Evolutionary conservation across 2,888 invertebrate species (phyloP).

Genomic region (Aleiodes leptofemur): DNA sequence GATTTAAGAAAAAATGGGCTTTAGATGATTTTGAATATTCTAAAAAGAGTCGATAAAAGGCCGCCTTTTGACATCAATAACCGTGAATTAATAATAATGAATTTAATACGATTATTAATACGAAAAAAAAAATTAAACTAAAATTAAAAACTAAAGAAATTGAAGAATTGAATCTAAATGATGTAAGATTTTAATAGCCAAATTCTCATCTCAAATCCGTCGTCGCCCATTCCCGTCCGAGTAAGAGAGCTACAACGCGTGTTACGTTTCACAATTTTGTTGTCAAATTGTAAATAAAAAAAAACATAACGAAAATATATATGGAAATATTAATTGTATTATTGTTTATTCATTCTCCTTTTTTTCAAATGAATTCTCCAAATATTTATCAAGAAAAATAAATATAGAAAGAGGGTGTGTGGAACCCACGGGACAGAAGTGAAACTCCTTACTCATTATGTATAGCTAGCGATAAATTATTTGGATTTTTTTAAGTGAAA

Average conservation of each 20-base stretch:
- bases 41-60: slow-evolving; percentile 57
- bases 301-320: slow-evolving; percentile 69
- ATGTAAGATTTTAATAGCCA: slow-evolving; percentile 62
- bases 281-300: slow-evolving; percentile 71
- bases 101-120: slow-evolving; percentile 66
- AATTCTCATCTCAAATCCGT: slow-evolving; percentile 56
- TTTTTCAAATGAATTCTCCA: neutral
- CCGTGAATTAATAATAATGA: slow-evolving; percentile 46
- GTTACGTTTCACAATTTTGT: slow-evolving; percentile 68
- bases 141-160: slow-evolving; percentile 6
- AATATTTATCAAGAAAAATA: too few relatives aligned
- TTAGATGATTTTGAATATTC: slow-evolving; percentile 62
- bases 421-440: too few relatives aligned
- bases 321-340: slow-evolving; percentile 64
- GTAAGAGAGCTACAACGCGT: slow-evolving; percentile 59
- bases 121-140: slow-evolving; percentile 48
- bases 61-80: slow-evolving; percentile 57
- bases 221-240: slow-evolving; percentile 58
- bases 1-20: slow-evolving; percentile 51
- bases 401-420: too few relatives aligned
- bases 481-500: too few relatives aligned
- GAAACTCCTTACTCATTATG: too few relatives aligned
- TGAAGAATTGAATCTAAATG: slow-evolving; percentile 8
- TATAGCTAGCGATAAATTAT: too few relatives aligned
- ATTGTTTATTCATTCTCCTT: slow-evolving; percentile 5